A percentile compares a stretch with the other conserved stretches of the same genome.
phyloP scores from a whole-genome alignment of 1,140 invertebrate species.

The Ceratina australensis region DNA sequence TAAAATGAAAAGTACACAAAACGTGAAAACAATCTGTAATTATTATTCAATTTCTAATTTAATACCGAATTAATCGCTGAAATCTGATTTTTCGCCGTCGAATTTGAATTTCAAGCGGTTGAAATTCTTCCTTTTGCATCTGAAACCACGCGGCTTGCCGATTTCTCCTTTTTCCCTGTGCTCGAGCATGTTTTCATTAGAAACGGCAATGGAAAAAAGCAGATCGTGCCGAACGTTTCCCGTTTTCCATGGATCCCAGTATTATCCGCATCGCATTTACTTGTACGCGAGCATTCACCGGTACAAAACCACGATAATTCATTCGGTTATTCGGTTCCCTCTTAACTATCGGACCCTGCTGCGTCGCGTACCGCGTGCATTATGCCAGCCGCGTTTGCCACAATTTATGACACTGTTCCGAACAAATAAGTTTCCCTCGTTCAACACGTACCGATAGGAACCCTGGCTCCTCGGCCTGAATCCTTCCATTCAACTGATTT shows the following conservation, averaged over 20 bases:
- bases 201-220: neutral
- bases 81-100: too few relatives aligned
- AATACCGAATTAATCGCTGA: too few relatives aligned
- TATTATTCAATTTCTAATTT: too few relatives aligned
- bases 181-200: neutral
- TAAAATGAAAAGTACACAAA: too few relatives aligned
- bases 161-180: neutral
- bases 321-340: constrained; percentile 13
- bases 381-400: constrained; percentile 14
- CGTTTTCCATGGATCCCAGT: constrained; percentile 7
- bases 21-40: too few relatives aligned
- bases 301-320: constrained; percentile 15
- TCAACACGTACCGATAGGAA: neutral
- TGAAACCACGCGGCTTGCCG: neutral
- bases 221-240: neutral
- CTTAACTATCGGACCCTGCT: constrained; percentile 3
- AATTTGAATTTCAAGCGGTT: too few relatives aligned
- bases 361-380: constrained; percentile 4
- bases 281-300: neutral
- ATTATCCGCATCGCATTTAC: neutral
- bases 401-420: constrained; percentile 1
- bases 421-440: constrained; percentile 20
- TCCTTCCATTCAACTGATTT: neutral
- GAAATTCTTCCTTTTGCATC: too few relatives aligned
- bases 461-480: too few relatives aligned